Evolutionary conservation across 2,113 vertebrate genomes (phyloP).

Genomic region (Pleuronectes platessa): DNA sequence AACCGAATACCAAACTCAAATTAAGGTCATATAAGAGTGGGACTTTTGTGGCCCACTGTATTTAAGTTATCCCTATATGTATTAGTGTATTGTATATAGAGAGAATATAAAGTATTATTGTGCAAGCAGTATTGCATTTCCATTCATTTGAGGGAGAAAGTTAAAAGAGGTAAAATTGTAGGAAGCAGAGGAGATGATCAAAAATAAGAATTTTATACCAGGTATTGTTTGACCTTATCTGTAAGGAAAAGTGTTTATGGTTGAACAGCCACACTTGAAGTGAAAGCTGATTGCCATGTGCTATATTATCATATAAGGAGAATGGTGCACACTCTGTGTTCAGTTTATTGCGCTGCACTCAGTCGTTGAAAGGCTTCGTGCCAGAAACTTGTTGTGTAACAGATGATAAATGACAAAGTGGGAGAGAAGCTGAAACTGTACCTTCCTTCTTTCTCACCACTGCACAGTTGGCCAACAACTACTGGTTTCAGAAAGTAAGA

Average conservation of each 20-base stretch:
- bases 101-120: too few relatives aligned
- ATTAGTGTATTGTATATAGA: too few relatives aligned
- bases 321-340: neutral
- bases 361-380: neutral
- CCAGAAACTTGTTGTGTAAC: neutral
- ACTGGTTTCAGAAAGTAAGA: neutral
- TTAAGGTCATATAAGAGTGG: too few relatives aligned
- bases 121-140: too few relatives aligned
- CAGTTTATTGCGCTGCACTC: too few relatives aligned
- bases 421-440: neutral
- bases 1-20: too few relatives aligned
- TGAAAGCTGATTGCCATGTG: neutral
- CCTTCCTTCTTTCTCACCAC: neutral
- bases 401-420: neutral
- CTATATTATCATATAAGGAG: neutral
- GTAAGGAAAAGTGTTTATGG: neutral
- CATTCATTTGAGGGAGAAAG: too few relatives aligned
- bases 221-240: neutral
- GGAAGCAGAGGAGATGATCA: too few relatives aligned
- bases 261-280: neutral
- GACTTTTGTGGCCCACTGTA: neutral
- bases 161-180: too few relatives aligned
- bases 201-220: neutral
- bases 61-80: too few relatives aligned
- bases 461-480: neutral